Conservation (phyloP, 2,797 vertebrate genomes). For the Gymnothorax reevesii region DNA sequence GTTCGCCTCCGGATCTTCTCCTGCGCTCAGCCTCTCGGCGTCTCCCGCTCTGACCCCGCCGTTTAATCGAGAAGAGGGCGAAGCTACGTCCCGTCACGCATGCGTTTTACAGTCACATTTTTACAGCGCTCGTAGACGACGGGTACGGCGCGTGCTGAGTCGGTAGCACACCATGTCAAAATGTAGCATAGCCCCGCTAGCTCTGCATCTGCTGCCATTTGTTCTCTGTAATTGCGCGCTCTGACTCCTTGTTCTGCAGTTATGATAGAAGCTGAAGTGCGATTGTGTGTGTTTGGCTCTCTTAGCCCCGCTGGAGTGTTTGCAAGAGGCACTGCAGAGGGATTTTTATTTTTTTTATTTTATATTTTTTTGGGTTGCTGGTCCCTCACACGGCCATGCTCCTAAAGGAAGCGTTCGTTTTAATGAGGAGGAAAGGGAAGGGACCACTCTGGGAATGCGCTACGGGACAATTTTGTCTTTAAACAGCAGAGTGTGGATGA, state of each 20-base stretch:
- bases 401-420: conserved; percentile 43
- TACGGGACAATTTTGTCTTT: conserved; percentile 37
- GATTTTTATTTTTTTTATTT: neutral
- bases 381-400: conserved; percentile 5
- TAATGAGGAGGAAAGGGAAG: conserved; percentile 36
- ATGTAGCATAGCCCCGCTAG: neutral
- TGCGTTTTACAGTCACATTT: neutral
- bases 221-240: neutral
- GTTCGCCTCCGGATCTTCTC: neutral
- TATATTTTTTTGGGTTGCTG: too few species aligned
- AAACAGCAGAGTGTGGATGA: conserved; percentile 13
- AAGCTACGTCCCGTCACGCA: neutral
- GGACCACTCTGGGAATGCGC: conserved; percentile 27
- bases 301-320: neutral
- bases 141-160: neutral
- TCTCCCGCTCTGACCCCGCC: neutral
- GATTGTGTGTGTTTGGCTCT: neutral
- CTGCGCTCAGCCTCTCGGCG: neutral
- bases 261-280: neutral
- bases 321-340: neutral
- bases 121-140: neutral
- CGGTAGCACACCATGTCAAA: neutral
- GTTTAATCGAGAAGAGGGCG: neutral
- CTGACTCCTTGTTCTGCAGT: neutral
- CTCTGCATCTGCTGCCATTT: neutral